phyloP scores from a whole-genome alignment of 2,888 invertebrate species.

The Sarcophaga variegata region DNA sequence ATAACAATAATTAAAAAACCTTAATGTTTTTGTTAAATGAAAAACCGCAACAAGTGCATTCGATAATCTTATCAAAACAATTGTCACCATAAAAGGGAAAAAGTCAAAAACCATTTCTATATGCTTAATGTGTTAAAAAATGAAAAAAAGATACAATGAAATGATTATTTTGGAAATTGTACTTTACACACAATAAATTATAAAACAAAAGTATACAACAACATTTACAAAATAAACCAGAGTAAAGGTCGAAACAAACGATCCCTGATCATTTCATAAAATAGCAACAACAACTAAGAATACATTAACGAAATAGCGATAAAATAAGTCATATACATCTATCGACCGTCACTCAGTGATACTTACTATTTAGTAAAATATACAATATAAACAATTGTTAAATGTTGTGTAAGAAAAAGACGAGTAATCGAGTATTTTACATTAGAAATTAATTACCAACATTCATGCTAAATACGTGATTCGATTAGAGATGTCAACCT shows the following conservation, averaged over 20 bases:
- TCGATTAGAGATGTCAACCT: too few species aligned
- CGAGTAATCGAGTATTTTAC: not conserved
- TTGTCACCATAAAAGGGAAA: too few species aligned
- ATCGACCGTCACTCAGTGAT: not conserved
- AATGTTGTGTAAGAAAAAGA: not conserved
- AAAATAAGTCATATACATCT: slow-evolving; percentile 16
- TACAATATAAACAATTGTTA: too few species aligned
- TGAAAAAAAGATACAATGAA: not conserved
- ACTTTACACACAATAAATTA: slow-evolving; percentile 47
- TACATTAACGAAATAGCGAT: slow-evolving; percentile 40
- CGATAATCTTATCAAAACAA: not conserved
- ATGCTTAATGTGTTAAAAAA: not conserved
- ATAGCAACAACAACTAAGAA: slow-evolving; percentile 37
- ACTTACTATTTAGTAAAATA: not conserved
- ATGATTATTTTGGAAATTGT: slow-evolving; percentile 48
- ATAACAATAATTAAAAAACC: slow-evolving; percentile 9
- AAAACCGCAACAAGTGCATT: not conserved
- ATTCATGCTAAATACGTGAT: too few species aligned
- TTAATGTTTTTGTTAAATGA: not conserved
- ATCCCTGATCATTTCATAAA: slow-evolving; percentile 40
- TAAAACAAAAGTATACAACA: slow-evolving; percentile 35
- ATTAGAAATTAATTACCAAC: too few species aligned
- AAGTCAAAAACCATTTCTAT: too few species aligned
- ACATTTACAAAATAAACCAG: slow-evolving; percentile 39
- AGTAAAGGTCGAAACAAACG: slow-evolving; percentile 58